Evolutionary conservation across 2,113 vertebrate species (phyloP).

Genomic region (Solea senegalensis): DNA sequence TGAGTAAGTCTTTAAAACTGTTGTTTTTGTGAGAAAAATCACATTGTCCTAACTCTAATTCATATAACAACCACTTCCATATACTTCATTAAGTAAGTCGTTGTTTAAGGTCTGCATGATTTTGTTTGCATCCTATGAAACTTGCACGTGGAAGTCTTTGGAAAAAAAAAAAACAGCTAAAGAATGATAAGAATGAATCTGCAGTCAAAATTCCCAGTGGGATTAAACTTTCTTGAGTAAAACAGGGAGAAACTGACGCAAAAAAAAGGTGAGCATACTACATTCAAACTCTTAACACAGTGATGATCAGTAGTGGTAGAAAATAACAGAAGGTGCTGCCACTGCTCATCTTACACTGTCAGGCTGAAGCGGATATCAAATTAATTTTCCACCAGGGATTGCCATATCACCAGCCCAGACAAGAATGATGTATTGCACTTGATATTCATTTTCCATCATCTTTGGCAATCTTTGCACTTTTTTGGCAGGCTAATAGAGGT

Average conservation of each 20-base stretch:
- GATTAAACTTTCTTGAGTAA: not conserved
- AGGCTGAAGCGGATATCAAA: slow-evolving; percentile 77
- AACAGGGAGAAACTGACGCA: not conserved
- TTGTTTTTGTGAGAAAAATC: too few relatives aligned
- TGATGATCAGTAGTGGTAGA: slow-evolving; percentile 50
- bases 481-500: slow-evolving; percentile 68
- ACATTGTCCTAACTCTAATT: too few relatives aligned
- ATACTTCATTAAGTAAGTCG: too few relatives aligned
- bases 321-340: slow-evolving; percentile 52
- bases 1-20: too few relatives aligned
- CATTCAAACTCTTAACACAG: slow-evolving; percentile 44
- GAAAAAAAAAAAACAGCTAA: not conserved
- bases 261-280: slow-evolving; percentile 4
- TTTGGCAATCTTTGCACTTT: slow-evolving; percentile 75
- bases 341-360: slow-evolving; percentile 78
- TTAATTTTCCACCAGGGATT: slow-evolving; percentile 77
- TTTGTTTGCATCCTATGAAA: not conserved
- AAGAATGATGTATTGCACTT: slow-evolving; percentile 81
- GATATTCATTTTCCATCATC: slow-evolving; percentile 82
- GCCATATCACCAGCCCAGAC: slow-evolving; percentile 73
- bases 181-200: not conserved
- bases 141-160: not conserved
- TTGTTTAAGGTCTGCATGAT: too few relatives aligned
- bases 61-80: too few relatives aligned
- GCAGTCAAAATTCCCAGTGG: not conserved